Base-by-base conservation (phyloP, 2,888 invertebrate genomes). In the Trissoscelio sp. region DNA sequence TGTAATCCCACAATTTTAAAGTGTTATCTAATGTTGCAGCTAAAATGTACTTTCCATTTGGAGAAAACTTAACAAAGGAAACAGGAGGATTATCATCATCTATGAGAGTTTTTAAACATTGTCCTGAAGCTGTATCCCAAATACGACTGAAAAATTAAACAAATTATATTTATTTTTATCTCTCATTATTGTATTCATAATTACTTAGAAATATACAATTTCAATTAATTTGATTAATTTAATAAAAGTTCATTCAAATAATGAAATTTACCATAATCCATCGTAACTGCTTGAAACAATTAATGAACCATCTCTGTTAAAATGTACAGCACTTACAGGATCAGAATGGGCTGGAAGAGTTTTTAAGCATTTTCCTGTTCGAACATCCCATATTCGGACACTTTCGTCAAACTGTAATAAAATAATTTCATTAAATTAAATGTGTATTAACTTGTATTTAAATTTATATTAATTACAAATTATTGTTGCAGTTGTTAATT, bases 81-180 rank as follows among this genome's bases (percentile, higher is more conserved):
- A 99, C 99, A 0, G 99, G 99, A 7, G 99, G 99, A 92, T 99
- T 99, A 90, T 99, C 99, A 90, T 99, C 99, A 91, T 99, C 99
- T 88, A 99, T 99, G 14, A 99, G 92, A 0, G 99, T 99, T 93
- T 99, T 99, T 87, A 99, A 93, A 92, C 99, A 99, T 92, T 99
- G 99, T 0, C 99, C 99, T 48, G 98, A 99, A 9, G 98, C 97
- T 72, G 99, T 99, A 92, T 99, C 99, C 99, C 99, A 99, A 89
- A 99, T 99, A 89, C 99, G 98, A 93, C 97, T 97, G 48, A 22
- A 42, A 79, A 11, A 28, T 1, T 34, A 34, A 12, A 31, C 12
- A 39, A 39, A 39, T 39, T n/a, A 46, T 18, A 46, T 14, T 9
- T 42, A 14, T n/a, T n/a, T n/a, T n/a, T n/a, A n/a, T n/a, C n/a